Base-by-base conservation (phyloP, 2,888 invertebrate species). In the Agriopis marginaria region DNA sequence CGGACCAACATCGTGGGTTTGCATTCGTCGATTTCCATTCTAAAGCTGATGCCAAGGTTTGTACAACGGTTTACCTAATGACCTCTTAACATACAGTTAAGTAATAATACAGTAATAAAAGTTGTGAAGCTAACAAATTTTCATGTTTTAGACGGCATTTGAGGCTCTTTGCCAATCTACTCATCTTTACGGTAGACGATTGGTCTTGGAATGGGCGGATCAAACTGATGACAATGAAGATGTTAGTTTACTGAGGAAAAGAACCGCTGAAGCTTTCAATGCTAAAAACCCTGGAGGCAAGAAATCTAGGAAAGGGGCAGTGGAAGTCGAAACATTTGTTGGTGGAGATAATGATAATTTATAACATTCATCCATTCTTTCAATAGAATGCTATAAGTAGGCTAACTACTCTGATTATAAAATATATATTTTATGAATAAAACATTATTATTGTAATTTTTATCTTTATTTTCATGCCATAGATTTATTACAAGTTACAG, bases 141-240 rank as follows among this genome's bases (percentile, higher is more conserved):
- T 60, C 70, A 75, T 75, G 68, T 78, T 94, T 50, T 88, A 98
- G 97, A 96, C 96, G 86, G 99, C 99, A 0, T 99, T 99, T 89
- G 97, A 98, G 74, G 97, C 98, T 0, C 88, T 99, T n/a, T 97
- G 97, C 79, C 98, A 98, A 87, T 99, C 99, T 81, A 99, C 99
- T 65, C 99, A 99, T 95, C 97, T 99, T 90, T 99, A 98, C 89
- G 99, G 99, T 0, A 95, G 99, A 76, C 95, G 99, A 66, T 94
- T 99, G 80, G 99, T 99, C 0, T 92, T 99, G 70, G 99, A 99
- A 93, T 99, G 99, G 99, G 98, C 99, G 0, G 95, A 97, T 67
- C 95, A 96, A 60, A 96, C 96, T 47, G 94, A 94, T 68, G 93
- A 93, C 32, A 95, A 94, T 63, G 97, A 97, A 85, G 96, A 96